Percentiles rank a stretch among this genome's conserved stretches.
phyloP scores from a whole-genome alignment of 37 sponge, comb jelly and placozoan species.

The Axinella damicornis region DNA sequence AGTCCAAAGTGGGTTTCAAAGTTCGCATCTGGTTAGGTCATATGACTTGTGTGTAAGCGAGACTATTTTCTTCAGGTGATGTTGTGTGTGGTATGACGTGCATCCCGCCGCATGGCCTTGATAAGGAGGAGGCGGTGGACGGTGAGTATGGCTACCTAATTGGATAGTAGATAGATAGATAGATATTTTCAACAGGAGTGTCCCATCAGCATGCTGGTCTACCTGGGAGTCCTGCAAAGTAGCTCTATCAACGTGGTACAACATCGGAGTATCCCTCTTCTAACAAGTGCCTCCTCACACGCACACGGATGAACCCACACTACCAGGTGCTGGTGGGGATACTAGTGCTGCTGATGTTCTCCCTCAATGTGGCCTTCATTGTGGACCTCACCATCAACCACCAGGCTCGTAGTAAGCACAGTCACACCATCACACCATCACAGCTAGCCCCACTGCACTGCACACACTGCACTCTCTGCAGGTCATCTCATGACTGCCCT shows the following conservation, averaged over 20 bases:
- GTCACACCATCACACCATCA: background rate
- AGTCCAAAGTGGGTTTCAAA: no score
- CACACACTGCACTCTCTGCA: background rate
- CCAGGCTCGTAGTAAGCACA: constrained; percentile 27
- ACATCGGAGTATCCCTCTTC: no score
- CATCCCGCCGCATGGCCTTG: background rate
- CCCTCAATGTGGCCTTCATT: constrained; percentile 70
- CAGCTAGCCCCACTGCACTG: background rate
- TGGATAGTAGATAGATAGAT: no score
- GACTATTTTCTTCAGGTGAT: no score
- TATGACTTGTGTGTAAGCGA: no score
- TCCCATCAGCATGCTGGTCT: no score
- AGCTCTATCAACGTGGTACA: no score
- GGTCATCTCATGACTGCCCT: background rate
- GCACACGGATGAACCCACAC: background rate
- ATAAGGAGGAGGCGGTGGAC: constrained; percentile 33
- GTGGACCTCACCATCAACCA: constrained; percentile 69
- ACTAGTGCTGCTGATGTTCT: constrained; percentile 39
- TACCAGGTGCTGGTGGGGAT: constrained; percentile 37
- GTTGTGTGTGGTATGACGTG: background rate
- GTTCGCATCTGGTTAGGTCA: no score
- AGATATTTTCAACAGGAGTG: no score
- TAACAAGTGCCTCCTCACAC: no score
- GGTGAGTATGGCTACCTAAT: constrained; percentile 3
- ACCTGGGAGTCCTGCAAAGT: no score